A percentile compares a stretch with the other conserved stretches of the same genome.
Conservation (phyloP, 2,113 vertebrate species). For the Climacteris rufus region DNA sequence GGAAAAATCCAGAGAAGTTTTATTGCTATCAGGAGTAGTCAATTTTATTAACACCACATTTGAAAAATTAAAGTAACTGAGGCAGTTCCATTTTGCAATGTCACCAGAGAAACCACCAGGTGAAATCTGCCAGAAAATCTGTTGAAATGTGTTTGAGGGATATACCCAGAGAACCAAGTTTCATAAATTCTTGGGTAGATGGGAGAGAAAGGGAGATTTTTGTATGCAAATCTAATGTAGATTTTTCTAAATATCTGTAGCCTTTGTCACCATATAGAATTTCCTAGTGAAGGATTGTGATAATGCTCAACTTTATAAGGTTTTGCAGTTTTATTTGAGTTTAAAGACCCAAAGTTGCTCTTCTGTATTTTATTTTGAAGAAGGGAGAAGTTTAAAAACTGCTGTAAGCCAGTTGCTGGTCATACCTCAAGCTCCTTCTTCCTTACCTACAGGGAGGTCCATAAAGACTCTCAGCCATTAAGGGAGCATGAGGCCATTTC, state of each 20-base stretch:
- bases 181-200: neutral
- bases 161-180: neutral
- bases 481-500: neutral
- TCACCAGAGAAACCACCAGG: neutral
- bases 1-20: neutral
- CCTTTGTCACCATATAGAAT: neutral
- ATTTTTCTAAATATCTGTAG: neutral
- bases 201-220: neutral
- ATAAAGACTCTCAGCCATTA: neutral
- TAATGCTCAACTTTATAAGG: neutral
- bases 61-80: neutral
- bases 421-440: neutral
- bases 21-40: rapidly evolving
- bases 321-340: neutral
- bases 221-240: neutral
- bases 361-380: neutral
- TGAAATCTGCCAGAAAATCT: neutral
- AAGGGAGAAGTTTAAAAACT: neutral
- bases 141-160: neutral
- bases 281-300: neutral
- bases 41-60: neutral
- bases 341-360: neutral
- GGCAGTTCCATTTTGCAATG: neutral
- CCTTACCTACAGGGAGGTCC: neutral
- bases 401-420: neutral